Percentiles rank a stretch among this genome's conserved stretches.
phyloP scores from a whole-genome alignment of 2,113 vertebrate genomes.

The Anhinga anhinga region DNA sequence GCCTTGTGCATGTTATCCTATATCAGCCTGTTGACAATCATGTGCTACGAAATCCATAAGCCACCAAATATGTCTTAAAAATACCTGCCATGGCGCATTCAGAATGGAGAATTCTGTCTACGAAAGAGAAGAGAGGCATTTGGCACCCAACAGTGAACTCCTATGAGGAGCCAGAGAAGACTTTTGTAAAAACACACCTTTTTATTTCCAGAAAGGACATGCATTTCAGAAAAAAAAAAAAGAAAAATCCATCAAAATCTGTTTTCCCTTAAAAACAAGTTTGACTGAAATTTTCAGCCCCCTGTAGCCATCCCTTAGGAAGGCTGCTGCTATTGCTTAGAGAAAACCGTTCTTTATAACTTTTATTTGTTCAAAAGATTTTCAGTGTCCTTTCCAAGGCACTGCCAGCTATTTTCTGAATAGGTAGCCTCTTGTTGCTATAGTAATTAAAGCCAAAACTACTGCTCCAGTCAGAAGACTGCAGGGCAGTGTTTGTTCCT shows the following conservation, averaged over 20 bases:
- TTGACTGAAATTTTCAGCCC: neutral
- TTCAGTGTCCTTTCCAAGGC: neutral
- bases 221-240: neutral
- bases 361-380: conserved; percentile 11
- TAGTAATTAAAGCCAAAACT: neutral
- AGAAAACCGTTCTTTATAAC: neutral
- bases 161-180: neutral
- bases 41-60: neutral
- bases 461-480: neutral
- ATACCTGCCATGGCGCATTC: neutral
- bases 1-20: neutral
- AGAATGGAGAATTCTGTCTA: neutral
- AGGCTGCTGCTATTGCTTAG: neutral
- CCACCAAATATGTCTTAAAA: neutral
- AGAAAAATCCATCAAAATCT: neutral
- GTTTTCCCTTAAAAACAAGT: neutral
- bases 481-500: neutral
- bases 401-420: neutral
- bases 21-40: neutral
- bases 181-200: neutral
- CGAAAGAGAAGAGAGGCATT: neutral
- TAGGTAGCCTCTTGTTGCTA: neutral
- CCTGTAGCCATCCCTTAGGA: neutral
- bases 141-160: neutral
- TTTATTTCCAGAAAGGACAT: neutral